Conservation (phyloP, 1,140 invertebrate species). For the Zaprionus inermis region DNA sequence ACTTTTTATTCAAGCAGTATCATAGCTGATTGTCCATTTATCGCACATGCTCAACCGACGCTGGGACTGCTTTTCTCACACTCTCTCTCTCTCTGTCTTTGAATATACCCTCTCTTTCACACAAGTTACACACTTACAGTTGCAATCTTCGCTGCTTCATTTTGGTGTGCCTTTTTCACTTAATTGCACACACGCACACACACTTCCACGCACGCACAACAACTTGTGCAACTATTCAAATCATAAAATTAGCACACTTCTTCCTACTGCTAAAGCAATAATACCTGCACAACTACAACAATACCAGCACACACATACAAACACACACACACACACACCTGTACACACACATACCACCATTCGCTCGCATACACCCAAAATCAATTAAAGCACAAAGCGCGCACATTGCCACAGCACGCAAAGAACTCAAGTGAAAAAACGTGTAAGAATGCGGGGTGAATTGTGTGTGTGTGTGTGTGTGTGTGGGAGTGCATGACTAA, state of each 20-base stretch:
- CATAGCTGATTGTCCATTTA: slow-evolving; percentile 42
- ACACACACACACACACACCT: slow-evolving; percentile 25
- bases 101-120: neutral
- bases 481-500: too few relatives aligned
- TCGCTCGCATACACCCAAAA: slow-evolving; percentile 41
- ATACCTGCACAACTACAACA: slow-evolving; percentile 22
- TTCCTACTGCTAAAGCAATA: neutral
- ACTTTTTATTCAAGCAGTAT: slow-evolving; percentile 19
- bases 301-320: slow-evolving; percentile 49
- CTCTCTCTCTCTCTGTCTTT: too few relatives aligned
- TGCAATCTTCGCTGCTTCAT: slow-evolving; percentile 63
- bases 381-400: slow-evolving; percentile 75
- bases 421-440: slow-evolving; percentile 46
- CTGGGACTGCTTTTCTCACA: neutral
- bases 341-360: slow-evolving; percentile 18
- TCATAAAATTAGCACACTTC: slow-evolving; percentile 76
- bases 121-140: slow-evolving; percentile 60
- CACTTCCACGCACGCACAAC: slow-evolving; percentile 7
- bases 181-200: slow-evolving; percentile 56
- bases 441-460: slow-evolving; percentile 21
- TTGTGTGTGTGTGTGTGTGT: too few relatives aligned
- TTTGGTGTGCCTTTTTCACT: slow-evolving; percentile 75
- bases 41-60: too few relatives aligned
- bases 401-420: slow-evolving; percentile 47
- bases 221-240: slow-evolving; percentile 55